These are phyloP conservation scores for Harpagoxenus sublaevis DNA, from an alignment of 2,888 invertebrate genomes.

Conservation along the genomic window DNA sequence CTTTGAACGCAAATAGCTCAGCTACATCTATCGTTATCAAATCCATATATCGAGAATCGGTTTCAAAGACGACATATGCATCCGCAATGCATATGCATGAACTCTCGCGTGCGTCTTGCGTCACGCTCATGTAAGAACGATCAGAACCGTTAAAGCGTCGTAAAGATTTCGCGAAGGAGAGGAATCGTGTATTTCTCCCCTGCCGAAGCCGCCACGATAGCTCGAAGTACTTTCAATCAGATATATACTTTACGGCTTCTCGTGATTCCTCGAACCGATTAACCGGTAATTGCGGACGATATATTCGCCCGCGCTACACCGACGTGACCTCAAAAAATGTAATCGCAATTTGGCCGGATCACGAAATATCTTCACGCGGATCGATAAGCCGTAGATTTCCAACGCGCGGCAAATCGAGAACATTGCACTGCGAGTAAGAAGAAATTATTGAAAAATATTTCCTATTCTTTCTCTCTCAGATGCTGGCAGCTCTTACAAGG, in stretches of 20 bases:
- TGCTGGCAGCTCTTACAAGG: slow-evolving; percentile 86
- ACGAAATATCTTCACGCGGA: slow-evolving; percentile 51
- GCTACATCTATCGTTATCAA: background rate
- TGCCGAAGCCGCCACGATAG: slow-evolving; percentile 21
- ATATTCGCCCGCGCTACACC: slow-evolving; percentile 65
- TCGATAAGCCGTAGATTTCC: slow-evolving; percentile 34
- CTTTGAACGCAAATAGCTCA: background rate
- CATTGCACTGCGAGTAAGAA: background rate
- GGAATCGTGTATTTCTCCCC: slow-evolving; percentile 45
- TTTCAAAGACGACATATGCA: slow-evolving; percentile 10
- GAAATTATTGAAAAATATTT: background rate
- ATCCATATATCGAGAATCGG: background rate
- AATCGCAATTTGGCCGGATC: slow-evolving; percentile 63
- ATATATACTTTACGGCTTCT: slow-evolving; percentile 71
- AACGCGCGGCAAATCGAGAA: slow-evolving; percentile 7
- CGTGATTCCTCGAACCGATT: slow-evolving; percentile 71
- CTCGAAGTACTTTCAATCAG: slow-evolving; percentile 64
- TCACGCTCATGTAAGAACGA: slow-evolving; percentile 9
- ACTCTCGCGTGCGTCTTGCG: background rate
- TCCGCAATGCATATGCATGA: background rate
- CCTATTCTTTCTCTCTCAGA: slow-evolving; percentile 76
- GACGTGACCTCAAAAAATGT: slow-evolving; percentile 70
- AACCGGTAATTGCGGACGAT: slow-evolving; percentile 72
- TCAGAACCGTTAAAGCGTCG: slow-evolving; percentile 60
- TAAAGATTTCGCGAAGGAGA: slow-evolving; percentile 68